phyloP scores from a whole-genome alignment of 1,140 invertebrate species.

The Pogonomyrmex barbatus region DNA sequence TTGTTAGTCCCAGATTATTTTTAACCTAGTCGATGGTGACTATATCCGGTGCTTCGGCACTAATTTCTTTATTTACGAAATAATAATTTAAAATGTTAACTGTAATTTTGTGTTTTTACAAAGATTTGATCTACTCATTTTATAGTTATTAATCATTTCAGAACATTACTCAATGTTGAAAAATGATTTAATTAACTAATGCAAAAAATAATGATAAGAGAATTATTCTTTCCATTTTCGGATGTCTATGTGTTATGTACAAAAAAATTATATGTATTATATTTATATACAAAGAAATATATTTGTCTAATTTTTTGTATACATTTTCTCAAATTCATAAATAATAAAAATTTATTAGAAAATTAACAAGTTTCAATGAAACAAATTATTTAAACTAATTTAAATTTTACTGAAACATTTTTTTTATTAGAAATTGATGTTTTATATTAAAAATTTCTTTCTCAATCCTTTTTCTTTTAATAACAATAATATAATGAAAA shows the following conservation, averaged over 20 bases:
- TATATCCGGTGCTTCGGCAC: background rate
- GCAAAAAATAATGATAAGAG: background rate
- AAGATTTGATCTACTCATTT: background rate
- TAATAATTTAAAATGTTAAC: conserved; percentile 63
- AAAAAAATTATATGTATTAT: background rate
- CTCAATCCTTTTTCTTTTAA: background rate
- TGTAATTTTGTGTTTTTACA: conserved; percentile 6
- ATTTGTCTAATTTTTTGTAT: background rate
- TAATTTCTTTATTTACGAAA: conserved; percentile 24
- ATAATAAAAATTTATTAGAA: background rate
- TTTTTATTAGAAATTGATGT: background rate
- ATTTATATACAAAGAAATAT: background rate
- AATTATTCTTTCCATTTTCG: background rate
- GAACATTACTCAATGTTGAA: background rate
- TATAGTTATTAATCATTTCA: conserved; percentile 13
- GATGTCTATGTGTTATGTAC: background rate
- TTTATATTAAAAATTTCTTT: background rate
- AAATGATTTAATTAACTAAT: background rate
- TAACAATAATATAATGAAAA: background rate
- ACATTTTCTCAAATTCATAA: background rate
- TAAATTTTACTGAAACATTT: background rate
- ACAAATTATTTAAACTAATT: background rate
- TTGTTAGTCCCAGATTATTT: conserved; percentile 62
- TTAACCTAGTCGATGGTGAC: background rate
- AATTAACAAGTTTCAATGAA: background rate